Evolutionary conservation across 1,140 invertebrate genomes (phyloP), one percentile per base, ranked within the genome.

Genomic region (Ceratitis capitata): DNA sequence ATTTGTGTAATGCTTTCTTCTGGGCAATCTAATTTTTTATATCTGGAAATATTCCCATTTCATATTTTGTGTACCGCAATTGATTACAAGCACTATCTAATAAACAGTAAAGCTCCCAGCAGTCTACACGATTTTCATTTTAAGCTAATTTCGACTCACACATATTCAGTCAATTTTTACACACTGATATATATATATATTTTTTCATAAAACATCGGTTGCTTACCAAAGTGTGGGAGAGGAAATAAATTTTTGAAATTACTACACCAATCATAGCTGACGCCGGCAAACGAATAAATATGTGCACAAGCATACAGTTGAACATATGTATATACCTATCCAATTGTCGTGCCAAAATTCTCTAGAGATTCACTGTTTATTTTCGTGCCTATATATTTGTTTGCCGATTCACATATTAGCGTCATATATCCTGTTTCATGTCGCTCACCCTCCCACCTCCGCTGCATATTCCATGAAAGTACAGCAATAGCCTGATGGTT

Each of bases 321-420:
- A n/a, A n/a, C n/a, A n/a, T n/a, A n/a, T n/a, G n/a, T n/a, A n/a
- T n/a, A n/a, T n/a, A n/a, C n/a, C n/a, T n/a, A n/a, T n/a, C n/a
- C n/a, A n/a, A n/a, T n/a, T n/a, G n/a, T n/a, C n/a, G n/a, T n/a
- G 23, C 51, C 19, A 56, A 42, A 45, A 45, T 78, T 23, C 14
- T 3, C 69, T 12, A n/a, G 1, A 23, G 10, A 42, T 78, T 78
- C 69, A 39, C n/a, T 23, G n/a, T 26, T 35, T 45, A 69, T 69
- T 69, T 29, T 12, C 39, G 4, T 26, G 69, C 69, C 69, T 47
- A 78, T 7, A 35, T 45, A 45, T 23, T 42, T 78, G 39, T 45
- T 39, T 78, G 69, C 39, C 69, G 19, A 26, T 78, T 45, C 69
- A 39, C 69, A 12, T 78, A 78, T 78, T 78, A 78, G 23, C 69